Evolutionary conservation across 1,140 invertebrate species (phyloP).

Genomic region (Delia radicum): DNA sequence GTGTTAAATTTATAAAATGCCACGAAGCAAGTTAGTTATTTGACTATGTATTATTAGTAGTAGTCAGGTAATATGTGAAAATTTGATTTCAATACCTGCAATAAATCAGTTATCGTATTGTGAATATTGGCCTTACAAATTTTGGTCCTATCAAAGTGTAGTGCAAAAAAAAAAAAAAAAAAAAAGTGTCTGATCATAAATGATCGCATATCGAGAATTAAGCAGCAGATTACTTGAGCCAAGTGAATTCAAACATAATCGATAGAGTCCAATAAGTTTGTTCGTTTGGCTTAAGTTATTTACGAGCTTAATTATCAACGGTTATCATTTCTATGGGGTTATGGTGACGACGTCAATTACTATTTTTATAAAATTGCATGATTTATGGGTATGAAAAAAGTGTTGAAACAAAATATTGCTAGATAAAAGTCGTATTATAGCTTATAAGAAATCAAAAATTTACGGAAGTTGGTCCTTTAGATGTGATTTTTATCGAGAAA

Average conservation of each 20-base stretch:
- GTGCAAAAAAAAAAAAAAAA: too few species aligned
- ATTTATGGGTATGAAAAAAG: neutral
- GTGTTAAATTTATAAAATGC: neutral
- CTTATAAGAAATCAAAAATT: neutral
- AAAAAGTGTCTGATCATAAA: neutral
- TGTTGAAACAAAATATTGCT: neutral
- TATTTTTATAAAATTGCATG: neutral
- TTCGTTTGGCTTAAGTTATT: constrained; percentile 57
- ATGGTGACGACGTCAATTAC: neutral
- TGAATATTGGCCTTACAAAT: too few species aligned
- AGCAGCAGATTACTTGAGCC: constrained; percentile 55
- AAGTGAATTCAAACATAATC: constrained; percentile 54
- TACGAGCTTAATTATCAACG: constrained; percentile 40
- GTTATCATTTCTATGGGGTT: neutral
- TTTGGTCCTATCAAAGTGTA: too few species aligned
- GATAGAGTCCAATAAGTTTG: constrained; percentile 42
- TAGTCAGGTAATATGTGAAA: neutral
- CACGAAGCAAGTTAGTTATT: neutral
- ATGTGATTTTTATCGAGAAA: neutral
- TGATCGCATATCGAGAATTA: neutral
- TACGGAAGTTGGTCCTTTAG: neutral
- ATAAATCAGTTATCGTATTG: too few species aligned
- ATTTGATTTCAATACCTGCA: too few species aligned
- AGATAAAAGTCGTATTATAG: neutral
- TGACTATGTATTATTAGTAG: neutral